Base-by-base conservation (phyloP, 2,113 vertebrate species). In the Fulmarus glacialis region DNA sequence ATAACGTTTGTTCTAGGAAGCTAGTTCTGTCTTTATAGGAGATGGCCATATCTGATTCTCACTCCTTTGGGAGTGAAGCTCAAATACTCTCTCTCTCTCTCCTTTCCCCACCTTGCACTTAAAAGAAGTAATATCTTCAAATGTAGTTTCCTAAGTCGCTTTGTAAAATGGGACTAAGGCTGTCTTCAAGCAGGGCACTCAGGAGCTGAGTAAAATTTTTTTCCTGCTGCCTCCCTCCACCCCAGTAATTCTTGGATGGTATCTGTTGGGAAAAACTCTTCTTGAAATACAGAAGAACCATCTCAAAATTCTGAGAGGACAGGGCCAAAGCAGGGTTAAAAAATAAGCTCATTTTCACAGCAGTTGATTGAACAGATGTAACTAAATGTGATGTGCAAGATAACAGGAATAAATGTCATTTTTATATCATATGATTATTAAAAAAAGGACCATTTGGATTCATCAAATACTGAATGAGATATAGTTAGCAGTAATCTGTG, bases 301-400 rank as follows among this genome's bases (percentile, higher is more conserved):
- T 78, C 86, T 91, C 53, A 84, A 43, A 94, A 92, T 26, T 91
- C 21, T 90, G n/a, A 63, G 71, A 94, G 16, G 59, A 15, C 43
- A 50, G 53, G 47, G 27, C 7, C 45, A 84, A 91, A 94, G 32
- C 20, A 85, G 36, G 5, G 15, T 66, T 48, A 56, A 50, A 90
- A 79, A 42, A 40, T 52, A 77, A 90, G 38, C 24, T 84, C 2
- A 4, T 19, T 93, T 93, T 89, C 67, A 32, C 23, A 84, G 55
- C 23, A 84, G 24, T 18, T 88, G 90, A 72, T 22, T 92, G 40
- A 74, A 45, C 40, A 73, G 67, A 81, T 48, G 2, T 56, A 29
- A 94, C 24, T 77, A 38, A 91, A 81, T 96, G 90, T 96, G 82
- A 87, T 97, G 71, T 97, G 87, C 93, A 97, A 97, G 38, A 36